Evolutionary conservation across 30 jellyfish, hydroid and myxozoan species (phyloP), one percentile per base, ranked within the genome.

Genomic region (Chrysaora quinquecirrha): DNA sequence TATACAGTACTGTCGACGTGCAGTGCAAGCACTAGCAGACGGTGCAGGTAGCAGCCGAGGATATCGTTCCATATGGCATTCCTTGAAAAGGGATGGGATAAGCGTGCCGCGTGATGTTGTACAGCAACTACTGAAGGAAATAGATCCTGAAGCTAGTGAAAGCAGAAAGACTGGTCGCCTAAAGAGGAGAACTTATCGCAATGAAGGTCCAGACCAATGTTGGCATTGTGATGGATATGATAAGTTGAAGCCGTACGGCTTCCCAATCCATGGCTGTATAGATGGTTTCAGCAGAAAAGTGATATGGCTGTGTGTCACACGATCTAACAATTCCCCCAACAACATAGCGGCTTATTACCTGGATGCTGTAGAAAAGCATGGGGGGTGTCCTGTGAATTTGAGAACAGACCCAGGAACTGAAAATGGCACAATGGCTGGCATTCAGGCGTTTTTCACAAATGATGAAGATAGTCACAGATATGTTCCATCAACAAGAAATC

Each of bases 201-300:
- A 80, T 43, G 12, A 9, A 11, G 90, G 89, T 20, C 88, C 90
- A 23, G 43, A 80, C 46, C 22, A 33, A 24, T 80, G 89, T 10
- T 80, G 90, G 90, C 90, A 80, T 30, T 48, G 73, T n/a, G 90
- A 80, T 32, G 90, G 90, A 14, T 65, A 34, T 31, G 90, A 43
- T 1, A 66, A 80, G 54, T 30, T 80, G 27, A 80, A 80, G 34
- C 90, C 90, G 10, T 64, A 10, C 31, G 90, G 87, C 14, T 79
- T 79, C 31, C 89, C 87, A 4, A 48, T 79, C 35, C 90, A 79
- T 67, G 90, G 86, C 3, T 82, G 87, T 27, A 80, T 80, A 14
- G 90, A 80, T 48, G 85, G 86, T 9, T 80, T 14, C 30, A 80
- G 90, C 34, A 47, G 87, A 18, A 80, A 80, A 80, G 31, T 80